Conservation (phyloP, 2,113 vertebrate genomes). For the Microtus montanus region DNA sequence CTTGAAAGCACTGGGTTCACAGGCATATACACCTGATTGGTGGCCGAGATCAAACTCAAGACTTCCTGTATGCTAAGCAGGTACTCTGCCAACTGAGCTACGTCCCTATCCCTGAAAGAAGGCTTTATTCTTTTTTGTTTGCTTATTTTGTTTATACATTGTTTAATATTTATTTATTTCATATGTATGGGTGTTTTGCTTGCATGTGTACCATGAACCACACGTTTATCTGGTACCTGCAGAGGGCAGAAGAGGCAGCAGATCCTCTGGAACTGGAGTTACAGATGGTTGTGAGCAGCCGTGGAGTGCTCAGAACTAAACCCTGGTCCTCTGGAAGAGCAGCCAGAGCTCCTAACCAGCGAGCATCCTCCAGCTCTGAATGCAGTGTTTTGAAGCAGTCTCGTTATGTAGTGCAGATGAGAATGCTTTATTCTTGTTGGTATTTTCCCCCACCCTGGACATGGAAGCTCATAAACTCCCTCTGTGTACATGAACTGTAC, state of each 20-base stretch:
- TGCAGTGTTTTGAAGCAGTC: not conserved
- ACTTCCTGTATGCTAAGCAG: not conserved
- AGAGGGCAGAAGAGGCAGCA: not conserved
- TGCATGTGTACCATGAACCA: not conserved
- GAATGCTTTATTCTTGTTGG: not conserved
- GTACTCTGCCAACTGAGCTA: not conserved
- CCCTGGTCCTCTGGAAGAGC: not conserved
- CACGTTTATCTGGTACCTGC: not conserved
- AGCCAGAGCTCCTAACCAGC: not conserved
- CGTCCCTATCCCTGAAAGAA: not conserved
- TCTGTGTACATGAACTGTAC: constrained; percentile 2
- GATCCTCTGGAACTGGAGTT: not conserved
- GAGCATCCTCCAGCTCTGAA: not conserved
- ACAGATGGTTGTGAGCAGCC: not conserved
- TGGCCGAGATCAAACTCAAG: not conserved
- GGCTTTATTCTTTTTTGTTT: constrained; percentile 1
- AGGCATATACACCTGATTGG: not conserved
- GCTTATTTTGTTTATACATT: not conserved
- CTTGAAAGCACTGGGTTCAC: not conserved
- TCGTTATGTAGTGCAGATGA: not conserved
- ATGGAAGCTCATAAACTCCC: not conserved
- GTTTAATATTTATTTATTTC: not conserved
- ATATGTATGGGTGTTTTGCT: not conserved
- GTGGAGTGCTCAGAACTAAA: not conserved
- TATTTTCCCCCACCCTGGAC: constrained; percentile 16